phyloP scores from a whole-genome alignment of 2,797 vertebrate species.

The Hoplostethus atlanticus region DNA sequence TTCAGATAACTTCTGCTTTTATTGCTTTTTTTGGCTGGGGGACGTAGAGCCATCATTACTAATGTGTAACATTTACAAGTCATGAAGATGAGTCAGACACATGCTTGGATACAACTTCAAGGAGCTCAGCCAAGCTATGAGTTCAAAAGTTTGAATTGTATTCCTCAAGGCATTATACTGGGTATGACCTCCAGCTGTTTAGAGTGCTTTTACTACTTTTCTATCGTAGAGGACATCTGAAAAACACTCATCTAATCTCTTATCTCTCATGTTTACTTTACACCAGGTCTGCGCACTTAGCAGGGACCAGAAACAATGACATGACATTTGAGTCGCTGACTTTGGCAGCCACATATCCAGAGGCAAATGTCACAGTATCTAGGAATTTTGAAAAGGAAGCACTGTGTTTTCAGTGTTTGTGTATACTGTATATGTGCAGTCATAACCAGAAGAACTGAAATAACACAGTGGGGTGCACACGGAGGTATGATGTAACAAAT shows the following conservation, averaged over 20 bases:
- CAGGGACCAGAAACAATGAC: conserved; percentile 16
- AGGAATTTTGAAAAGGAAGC: not conserved
- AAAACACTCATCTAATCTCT: conserved; percentile 20
- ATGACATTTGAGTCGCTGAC: conserved; percentile 11
- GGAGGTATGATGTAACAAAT: not conserved
- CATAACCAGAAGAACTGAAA: not conserved
- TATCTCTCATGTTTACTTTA: conserved; percentile 54
- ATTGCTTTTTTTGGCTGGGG: not conserved
- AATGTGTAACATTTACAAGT: not conserved
- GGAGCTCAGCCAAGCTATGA: not conserved
- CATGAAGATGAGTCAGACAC: conserved; percentile 17
- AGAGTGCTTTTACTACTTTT: not conserved
- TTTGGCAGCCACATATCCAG: conserved; percentile 10
- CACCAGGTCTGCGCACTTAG: conserved; percentile 23
- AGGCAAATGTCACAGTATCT: conserved; percentile 23
- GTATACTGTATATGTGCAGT: not conserved
- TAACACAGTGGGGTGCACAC: not conserved
- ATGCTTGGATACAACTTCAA: not conserved
- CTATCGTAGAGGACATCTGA: conserved; percentile 27
- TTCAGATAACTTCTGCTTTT: conserved; percentile 1
- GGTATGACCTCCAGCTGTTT: not conserved
- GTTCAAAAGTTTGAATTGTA: not conserved
- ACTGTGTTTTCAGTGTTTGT: not conserved
- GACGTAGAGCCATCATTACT: not conserved
- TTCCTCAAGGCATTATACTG: not conserved